Percentiles rank a stretch among this genome's conserved stretches.
These are phyloP conservation scores for Holacanthus passer DNA, from an alignment of 2,113 vertebrate species.

Conservation along the genomic window DNA sequence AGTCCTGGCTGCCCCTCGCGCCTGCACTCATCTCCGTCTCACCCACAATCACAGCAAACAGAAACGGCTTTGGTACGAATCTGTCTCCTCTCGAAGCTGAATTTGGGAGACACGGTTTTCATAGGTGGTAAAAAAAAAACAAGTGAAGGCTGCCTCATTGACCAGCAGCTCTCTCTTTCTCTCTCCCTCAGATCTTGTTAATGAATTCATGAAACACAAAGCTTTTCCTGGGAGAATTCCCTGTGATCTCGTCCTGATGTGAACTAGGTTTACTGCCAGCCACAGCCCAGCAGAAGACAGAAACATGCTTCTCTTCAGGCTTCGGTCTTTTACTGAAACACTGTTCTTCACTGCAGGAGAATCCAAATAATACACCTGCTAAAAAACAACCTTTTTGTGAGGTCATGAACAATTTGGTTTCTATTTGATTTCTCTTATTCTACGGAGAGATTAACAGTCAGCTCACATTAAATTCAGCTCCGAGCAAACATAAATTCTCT, in stretches of 20 bases:
- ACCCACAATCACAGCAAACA: slow-evolving; percentile 38
- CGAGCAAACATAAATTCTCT: not conserved
- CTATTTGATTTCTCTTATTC: not conserved
- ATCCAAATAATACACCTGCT: not conserved
- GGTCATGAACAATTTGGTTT: not conserved
- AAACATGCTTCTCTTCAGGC: slow-evolving; percentile 4
- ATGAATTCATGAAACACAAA: slow-evolving; percentile 57
- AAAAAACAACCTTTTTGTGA: not conserved
- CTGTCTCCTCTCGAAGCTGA: not conserved
- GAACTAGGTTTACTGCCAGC: slow-evolving; percentile 6
- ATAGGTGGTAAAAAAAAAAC: not conserved
- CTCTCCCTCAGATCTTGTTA: slow-evolving; percentile 41
- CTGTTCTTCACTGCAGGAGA: not conserved
- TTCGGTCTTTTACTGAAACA: not conserved
- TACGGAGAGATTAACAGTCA: not conserved
- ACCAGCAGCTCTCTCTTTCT: slow-evolving; percentile 5
- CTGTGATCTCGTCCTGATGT: slow-evolving; percentile 46
- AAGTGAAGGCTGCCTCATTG: not conserved
- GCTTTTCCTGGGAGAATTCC: slow-evolving; percentile 40
- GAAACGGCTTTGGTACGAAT: not conserved
- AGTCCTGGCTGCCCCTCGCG: slow-evolving; percentile 20
- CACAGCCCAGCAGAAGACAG: not conserved
- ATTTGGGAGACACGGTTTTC: slow-evolving; percentile 3
- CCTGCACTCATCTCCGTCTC: slow-evolving; percentile 14
- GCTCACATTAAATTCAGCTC: not conserved